These are phyloP conservation scores for Pocillopora grandis DNA, from an alignment of 92 coral and sea anemone genomes.

Conservation along the genomic window DNA sequence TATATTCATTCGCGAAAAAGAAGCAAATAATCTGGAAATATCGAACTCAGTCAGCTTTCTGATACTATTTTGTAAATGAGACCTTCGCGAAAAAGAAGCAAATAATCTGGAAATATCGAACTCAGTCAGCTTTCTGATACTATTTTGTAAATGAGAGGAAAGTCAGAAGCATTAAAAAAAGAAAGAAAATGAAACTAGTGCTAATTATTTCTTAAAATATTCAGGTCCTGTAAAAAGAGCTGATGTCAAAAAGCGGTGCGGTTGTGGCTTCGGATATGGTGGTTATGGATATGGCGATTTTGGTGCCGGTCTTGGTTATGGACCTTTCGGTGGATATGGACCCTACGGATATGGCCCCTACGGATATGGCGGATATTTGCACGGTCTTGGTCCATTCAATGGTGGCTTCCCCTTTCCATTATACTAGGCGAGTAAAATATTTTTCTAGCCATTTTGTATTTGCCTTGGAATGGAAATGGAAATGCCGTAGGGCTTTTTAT, in stretches of 20 bases:
- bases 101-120: too few relatives aligned
- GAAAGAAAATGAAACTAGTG: neutral
- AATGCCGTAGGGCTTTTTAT: too few relatives aligned
- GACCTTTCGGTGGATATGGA: conserved; percentile 53
- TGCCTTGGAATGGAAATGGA: neutral
- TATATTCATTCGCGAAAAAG: too few relatives aligned
- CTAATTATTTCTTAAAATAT: neutral
- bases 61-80: too few relatives aligned
- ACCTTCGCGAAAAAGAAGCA: too few relatives aligned
- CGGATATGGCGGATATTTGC: conserved; percentile 52
- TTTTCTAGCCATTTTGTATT: neutral
- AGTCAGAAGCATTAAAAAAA: neutral
- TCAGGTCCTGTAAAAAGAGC: conserved; percentile 30
- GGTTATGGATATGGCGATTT: conserved; percentile 41
- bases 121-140: too few relatives aligned
- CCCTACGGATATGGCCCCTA: conserved; percentile 50
- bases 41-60: too few relatives aligned
- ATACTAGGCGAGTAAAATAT: conserved; percentile 7
- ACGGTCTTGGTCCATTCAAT: conserved; percentile 12
- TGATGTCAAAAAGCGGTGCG: conserved; percentile 43
- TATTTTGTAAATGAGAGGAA: too few relatives aligned
- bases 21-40: too few relatives aligned
- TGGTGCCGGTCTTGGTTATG: conserved; percentile 49
- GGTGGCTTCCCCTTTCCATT: conserved; percentile 32
- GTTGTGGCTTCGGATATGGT: conserved; percentile 69